These are phyloP conservation scores for Psittacula derbiana DNA, from an alignment of 2,797 vertebrate genomes.

Conservation along the genomic window DNA sequence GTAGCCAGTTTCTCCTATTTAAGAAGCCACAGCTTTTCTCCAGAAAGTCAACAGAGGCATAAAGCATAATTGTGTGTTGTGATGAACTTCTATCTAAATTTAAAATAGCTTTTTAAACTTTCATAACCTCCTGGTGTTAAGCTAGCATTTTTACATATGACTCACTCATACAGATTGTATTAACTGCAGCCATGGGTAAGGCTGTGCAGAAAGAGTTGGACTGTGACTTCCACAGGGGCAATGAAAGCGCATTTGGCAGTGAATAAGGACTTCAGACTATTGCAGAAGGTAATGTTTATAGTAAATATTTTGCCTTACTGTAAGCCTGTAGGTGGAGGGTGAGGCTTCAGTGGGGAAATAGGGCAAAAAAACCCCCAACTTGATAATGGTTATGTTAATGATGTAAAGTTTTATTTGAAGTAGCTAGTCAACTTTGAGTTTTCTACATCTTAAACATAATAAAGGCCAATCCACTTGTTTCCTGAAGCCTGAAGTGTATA, in stretches of 20 bases:
- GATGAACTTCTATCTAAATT: not conserved
- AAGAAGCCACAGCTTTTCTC: not conserved
- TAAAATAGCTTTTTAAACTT: conserved; percentile 20
- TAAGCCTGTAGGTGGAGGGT: not conserved
- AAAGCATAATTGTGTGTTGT: not conserved
- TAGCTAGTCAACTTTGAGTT: not conserved
- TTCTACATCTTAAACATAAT: not conserved
- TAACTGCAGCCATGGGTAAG: not conserved
- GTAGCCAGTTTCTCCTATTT: not conserved
- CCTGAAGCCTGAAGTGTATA: not conserved
- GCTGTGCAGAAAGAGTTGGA: not conserved
- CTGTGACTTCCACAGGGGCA: not conserved
- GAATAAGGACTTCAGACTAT: not conserved
- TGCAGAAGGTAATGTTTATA: not conserved
- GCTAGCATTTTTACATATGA: not conserved
- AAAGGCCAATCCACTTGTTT: not conserved
- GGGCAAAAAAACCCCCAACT: not conserved
- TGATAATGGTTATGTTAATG: not conserved
- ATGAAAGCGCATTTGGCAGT: not conserved
- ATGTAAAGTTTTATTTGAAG: not conserved
- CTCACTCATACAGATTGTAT: not conserved
- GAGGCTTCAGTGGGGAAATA: not conserved
- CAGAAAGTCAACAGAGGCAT: not conserved
- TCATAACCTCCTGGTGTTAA: not conserved
- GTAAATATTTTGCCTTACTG: not conserved